Evolutionary conservation across 2,888 invertebrate genomes (phyloP), one percentile per base, ranked within the genome.

Genomic region (Oithona nana): DNA sequence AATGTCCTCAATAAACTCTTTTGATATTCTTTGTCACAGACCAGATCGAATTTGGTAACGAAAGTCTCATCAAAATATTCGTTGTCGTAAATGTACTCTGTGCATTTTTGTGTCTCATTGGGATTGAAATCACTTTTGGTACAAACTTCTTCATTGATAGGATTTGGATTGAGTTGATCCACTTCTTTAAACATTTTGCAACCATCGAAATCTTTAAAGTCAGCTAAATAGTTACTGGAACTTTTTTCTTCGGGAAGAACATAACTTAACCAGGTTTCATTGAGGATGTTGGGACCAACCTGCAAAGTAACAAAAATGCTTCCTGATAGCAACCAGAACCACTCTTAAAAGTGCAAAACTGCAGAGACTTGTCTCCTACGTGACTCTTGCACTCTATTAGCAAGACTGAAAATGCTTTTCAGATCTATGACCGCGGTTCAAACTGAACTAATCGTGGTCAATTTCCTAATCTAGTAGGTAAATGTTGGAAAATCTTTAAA

Each of bases 1-100:
- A 39, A 11, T 8, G 57, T 57, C 16, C 57, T 29, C 24, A 57
- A 4, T 11, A 57, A 29, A 2, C 28, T 57, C 22, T 57, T n/a
- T 28, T 28, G 24, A n/a, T 13, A 28, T 22, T 57, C 57, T 28
- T 24, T n/a, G 28, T 28, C 57, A 57, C 57, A 57, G n/a, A 57
- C 57, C 2, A 57, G 20, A 57, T 57, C 28, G 20, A 28, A 28
- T 29, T 28, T 28, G 1, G 57, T 57, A n/a, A 29, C 24, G 16
- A 57, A 28, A 2, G 57, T 57, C 13, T 57, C 24, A 3, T 57
- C 28, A 57, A 28, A 57, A 2, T 28, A 3, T 1, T 26, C n/a
- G n/a, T 57, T 57, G 20, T 57, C 57, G 20, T 28, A 57, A 3
- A 57, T 28, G 26, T 28, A 57, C 28, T 57, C 57, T n/a, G 26